Evolutionary conservation across 2,797 vertebrate genomes (phyloP).

Genomic region (Florisuga fusca): DNA sequence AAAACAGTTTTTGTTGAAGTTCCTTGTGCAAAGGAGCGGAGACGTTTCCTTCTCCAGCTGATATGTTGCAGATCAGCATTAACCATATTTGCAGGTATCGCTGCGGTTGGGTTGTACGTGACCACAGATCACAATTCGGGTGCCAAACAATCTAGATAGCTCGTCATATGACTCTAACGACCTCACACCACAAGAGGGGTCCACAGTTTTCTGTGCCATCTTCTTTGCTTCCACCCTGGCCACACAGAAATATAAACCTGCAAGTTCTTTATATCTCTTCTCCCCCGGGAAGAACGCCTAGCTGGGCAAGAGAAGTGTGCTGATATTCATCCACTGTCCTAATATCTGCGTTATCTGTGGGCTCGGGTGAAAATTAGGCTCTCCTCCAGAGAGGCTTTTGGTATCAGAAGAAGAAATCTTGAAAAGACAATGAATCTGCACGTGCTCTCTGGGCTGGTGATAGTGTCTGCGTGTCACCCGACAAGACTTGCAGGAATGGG

Average conservation of each 20-base stretch:
- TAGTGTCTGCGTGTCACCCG: fast-evolving
- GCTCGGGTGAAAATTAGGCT: neutral
- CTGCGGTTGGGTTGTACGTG: neutral
- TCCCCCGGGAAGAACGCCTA: neutral
- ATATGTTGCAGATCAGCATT: constrained; percentile 9
- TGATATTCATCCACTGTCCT: neutral
- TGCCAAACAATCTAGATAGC: constrained; percentile 20
- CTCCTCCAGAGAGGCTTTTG: neutral
- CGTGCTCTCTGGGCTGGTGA: fast-evolving
- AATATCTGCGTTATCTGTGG: neutral
- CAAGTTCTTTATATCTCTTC: neutral
- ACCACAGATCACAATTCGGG: neutral
- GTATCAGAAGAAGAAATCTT: neutral
- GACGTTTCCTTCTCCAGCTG: constrained; percentile 17
- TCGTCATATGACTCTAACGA: neutral
- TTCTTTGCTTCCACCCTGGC: neutral
- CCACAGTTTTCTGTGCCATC: neutral
- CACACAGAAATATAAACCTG: neutral
- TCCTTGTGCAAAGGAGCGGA: constrained; percentile 16
- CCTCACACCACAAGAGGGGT: neutral
- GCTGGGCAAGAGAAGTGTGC: neutral
- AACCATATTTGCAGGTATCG: constrained; percentile 34
- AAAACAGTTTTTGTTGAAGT: constrained; percentile 28
- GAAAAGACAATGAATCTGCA: neutral
- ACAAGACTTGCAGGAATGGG: neutral